phyloP scores from a whole-genome alignment of 2,797 vertebrate genomes.

The Alcedo quadribrachys region DNA sequence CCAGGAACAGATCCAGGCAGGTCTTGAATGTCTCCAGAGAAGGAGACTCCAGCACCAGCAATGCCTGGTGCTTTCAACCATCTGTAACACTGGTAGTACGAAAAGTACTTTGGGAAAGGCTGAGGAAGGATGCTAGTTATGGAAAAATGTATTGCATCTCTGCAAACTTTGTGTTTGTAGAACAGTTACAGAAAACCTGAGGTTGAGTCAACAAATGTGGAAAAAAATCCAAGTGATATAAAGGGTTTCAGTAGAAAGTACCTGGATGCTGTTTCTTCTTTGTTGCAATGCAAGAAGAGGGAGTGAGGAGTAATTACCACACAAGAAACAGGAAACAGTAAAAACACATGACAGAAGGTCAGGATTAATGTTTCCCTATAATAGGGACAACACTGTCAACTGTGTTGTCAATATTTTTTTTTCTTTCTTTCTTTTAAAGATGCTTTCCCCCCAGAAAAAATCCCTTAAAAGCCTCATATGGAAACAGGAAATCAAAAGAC shows the following conservation, averaged over 20 bases:
- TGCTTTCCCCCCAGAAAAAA: not conserved
- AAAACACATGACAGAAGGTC: not conserved
- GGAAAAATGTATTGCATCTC: not conserved
- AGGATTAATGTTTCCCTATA: not conserved
- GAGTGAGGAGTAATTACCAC: not conserved
- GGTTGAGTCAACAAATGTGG: not conserved
- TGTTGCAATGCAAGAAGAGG: not conserved
- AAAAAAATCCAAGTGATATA: not conserved
- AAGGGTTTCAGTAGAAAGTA: not conserved
- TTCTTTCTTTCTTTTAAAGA: not conserved
- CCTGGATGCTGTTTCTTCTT: not conserved
- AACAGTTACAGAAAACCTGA: not conserved
- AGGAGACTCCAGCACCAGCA: not conserved
- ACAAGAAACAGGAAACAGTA: not conserved
- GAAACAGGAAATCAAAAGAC: constrained; percentile 24
- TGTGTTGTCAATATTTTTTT: not conserved
- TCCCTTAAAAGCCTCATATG: not conserved
- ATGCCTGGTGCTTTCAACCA: not conserved
- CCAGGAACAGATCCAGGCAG: no score
- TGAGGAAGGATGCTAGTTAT: not conserved
- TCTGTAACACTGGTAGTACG: rapidly evolving
- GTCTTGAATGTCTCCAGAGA: no score
- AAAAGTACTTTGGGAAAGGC: not conserved
- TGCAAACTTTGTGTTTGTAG: not conserved
- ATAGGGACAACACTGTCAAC: not conserved